Evolutionary conservation across 35 echinoderm and acorn worm species (phyloP), one percentile per base, ranked within the genome.

Genomic region (Ophioderma brevispina): DNA sequence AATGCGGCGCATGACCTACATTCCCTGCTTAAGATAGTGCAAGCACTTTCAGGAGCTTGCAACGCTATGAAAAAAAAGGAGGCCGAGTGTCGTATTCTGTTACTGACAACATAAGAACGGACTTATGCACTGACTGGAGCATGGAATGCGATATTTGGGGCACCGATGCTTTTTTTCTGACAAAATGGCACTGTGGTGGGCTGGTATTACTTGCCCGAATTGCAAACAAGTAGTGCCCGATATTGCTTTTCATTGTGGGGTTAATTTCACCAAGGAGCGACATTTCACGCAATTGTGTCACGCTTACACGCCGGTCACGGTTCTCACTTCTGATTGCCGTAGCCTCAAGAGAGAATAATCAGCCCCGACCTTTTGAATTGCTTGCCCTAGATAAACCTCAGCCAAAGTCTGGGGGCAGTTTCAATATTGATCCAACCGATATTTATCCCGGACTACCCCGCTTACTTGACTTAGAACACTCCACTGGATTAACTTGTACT

Each of bases 121-220:
- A 30, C 59, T 70, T 70, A 70, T 70, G n/a, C n/a, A 25, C 17
- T 70, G 59, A 70, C 59, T 70, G 59, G 28, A 70, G 28, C 59
- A 70, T 13, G 59, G 59, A 70, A 70, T 70, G 59, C n/a, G 59
- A 70, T 70, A 70, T 70, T 70, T 70, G 59, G 59, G 59, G 59
- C 28, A 70, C 28, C 28, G 59, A 70, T 18, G 59, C 23, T 70
- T 70, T 70, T 70, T 30, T 25, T 18, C 59, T 30, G n/a, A 70
- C 59, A 70, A 70, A 70, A 25, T 70, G 59, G 59, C 59, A 25
- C 2, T 46, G 59, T 70, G 28, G 17, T 70, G 23, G 59, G 59
- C 59, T 25, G 23, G 28, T 70, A 25, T 70, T 70, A 70, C 59
- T 21, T 52, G 46, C 15, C 6, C 17, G 23, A 15, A 30, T 70